Base-by-base conservation (phyloP, 2,113 vertebrate genomes). In the Entomyzon cyanotis region DNA sequence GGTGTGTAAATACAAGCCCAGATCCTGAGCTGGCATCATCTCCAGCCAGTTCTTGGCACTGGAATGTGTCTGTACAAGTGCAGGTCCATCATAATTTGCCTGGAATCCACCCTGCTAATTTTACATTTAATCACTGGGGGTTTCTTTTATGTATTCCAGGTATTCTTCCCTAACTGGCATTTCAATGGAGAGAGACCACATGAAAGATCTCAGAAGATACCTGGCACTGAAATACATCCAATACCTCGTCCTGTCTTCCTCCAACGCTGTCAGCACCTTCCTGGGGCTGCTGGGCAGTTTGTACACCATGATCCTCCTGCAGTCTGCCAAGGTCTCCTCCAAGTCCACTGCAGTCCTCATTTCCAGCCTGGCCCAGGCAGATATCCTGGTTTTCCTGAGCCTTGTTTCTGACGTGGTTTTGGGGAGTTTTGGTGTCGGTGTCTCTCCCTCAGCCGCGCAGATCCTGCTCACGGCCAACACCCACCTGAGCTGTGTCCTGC, bases 261-360 rank as follows among this genome's bases (percentile, higher is more conserved):
- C 96, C 10, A 96, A 95, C 0, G 12, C 75, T 7, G 14, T 97
- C 56, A 93, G 98, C 82, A 96, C 97, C 28, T n/a, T 95, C 12
- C 81, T 98, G 89, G 98, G 98, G 16, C 96, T 98, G 42, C 59
- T 97, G 89, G 97, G 97, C 90, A 98, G 98, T 52, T n/a, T 92
- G 2, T 96, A 97, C 37, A 84, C 97, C 1, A 62, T 93, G 8
- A 9, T 97, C 91, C 84, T 97, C 68, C 97, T 99, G 33, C 93
- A 63, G 81, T 98, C 98, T 42, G 94, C 97, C 60, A 96, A 75
- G 41, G 95, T 98, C 77, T 98, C 98, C 4, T 98, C 93, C 94
- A 99, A 99, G 84, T 97, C 97, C 80, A 98, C 98, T 13, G 56
- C 82, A 0, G 98, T 98, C 53, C 89, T 99, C 78, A 98, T 99